A percentile compares a stretch with the other conserved stretches of the same genome.
These are phyloP conservation scores for Psophia crepitans DNA, from an alignment of 2,113 vertebrate genomes.

Conservation along the genomic window DNA sequence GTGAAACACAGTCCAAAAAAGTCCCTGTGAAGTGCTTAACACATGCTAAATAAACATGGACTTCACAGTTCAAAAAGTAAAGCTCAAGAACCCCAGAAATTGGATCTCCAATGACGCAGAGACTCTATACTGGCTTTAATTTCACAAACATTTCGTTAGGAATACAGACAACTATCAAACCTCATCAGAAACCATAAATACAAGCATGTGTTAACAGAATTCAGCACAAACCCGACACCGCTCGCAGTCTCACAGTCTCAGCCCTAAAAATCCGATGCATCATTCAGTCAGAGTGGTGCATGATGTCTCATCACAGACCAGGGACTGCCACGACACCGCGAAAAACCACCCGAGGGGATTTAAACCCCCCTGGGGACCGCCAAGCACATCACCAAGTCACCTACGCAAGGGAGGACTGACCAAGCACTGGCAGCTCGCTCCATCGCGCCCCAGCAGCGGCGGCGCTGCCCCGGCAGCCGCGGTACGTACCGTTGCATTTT, in stretches of 20 bases:
- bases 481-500: rapidly evolving
- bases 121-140: rapidly evolving
- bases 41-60: background rate
- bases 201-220: background rate
- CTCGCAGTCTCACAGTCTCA: background rate
- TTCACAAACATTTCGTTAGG: background rate
- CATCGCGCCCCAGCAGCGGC: too few relatives aligned
- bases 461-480: background rate
- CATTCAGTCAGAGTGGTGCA: background rate
- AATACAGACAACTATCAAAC: background rate
- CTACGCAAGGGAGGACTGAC: background rate
- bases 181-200: background rate
- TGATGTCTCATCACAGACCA: background rate
- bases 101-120: background rate
- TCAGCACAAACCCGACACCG: background rate
- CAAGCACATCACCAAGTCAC: background rate
- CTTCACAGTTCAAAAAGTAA: background rate
- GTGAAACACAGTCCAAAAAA: background rate
- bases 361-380: background rate
- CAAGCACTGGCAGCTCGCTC: background rate
- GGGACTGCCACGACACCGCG: background rate
- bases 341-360: background rate
- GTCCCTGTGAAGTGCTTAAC: background rate
- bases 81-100: background rate
- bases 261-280: background rate